These are phyloP conservation scores for Cheilosia soror DNA, from an alignment of 2,888 invertebrate species.

Conservation along the genomic window DNA sequence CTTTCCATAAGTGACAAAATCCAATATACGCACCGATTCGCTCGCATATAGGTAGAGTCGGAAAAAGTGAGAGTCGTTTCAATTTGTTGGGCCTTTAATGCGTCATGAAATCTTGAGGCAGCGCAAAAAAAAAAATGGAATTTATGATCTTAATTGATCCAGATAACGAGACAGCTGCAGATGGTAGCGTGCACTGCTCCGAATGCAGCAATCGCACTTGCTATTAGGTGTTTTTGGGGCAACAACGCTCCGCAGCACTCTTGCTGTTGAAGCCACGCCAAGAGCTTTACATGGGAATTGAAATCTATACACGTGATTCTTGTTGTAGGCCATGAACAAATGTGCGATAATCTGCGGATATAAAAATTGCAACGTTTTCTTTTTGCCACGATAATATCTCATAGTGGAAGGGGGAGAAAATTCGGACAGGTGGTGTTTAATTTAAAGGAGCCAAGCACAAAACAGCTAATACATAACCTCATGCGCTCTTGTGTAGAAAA, in stretches of 20 bases:
- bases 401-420: background rate
- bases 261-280: background rate
- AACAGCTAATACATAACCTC: background rate
- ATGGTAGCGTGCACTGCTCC: background rate
- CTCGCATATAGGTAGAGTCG: constrained; percentile 2
- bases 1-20: constrained; percentile 22
- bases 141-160: constrained; percentile 50
- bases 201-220: constrained; percentile 20
- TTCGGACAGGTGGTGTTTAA: constrained; percentile 9
- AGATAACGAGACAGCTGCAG: constrained; percentile 9
- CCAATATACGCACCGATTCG: constrained; percentile 13
- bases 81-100: constrained; percentile 15
- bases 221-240: constrained; percentile 4
- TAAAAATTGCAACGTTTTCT: background rate
- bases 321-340: constrained; percentile 27
- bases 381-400: background rate
- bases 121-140: constrained; percentile 35
- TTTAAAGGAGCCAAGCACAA: background rate
- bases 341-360: constrained; percentile 29
- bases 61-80: constrained; percentile 45
- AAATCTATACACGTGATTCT: constrained; percentile 7
- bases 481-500: background rate
- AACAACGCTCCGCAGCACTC: background rate
- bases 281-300: constrained; percentile 23
- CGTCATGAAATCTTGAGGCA: constrained; percentile 8